Conservation (phyloP, 2,113 vertebrate species). For the Abramis brama region DNA sequence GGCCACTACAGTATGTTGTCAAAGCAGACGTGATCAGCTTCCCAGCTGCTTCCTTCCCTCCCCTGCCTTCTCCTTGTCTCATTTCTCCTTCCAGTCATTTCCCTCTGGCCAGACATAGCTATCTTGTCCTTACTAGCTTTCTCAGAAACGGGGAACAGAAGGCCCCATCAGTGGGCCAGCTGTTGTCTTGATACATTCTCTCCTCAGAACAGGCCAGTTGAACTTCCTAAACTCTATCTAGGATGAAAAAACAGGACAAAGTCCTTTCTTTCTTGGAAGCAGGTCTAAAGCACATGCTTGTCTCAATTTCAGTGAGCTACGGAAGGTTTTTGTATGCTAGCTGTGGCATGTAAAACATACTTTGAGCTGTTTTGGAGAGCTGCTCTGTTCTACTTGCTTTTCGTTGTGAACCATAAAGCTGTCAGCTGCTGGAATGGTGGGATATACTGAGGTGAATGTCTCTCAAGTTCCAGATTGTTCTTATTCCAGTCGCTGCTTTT, state of each 20-base stretch:
- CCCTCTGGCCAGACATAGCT: slow-evolving; percentile 48
- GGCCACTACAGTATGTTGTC: slow-evolving; percentile 19
- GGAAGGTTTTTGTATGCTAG: slow-evolving; percentile 11
- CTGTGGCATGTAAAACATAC: slow-evolving; percentile 21
- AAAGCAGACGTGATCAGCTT: slow-evolving; percentile 31
- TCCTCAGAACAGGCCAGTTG: slow-evolving; percentile 73
- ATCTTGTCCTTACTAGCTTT: slow-evolving; percentile 53
- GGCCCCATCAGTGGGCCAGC: slow-evolving; percentile 74
- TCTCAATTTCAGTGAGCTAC: slow-evolving; percentile 7
- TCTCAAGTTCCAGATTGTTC: slow-evolving; percentile 34
- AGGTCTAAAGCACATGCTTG: slow-evolving; percentile 9
- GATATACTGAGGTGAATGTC: slow-evolving; percentile 35
- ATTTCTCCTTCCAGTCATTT: slow-evolving; percentile 34
- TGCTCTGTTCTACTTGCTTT: slow-evolving; percentile 41
- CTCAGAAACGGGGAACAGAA: slow-evolving; percentile 67
- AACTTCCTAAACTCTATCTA: slow-evolving; percentile 74
- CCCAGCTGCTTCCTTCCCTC: slow-evolving; percentile 31
- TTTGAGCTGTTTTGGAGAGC: slow-evolving; percentile 39
- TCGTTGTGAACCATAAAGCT: slow-evolving; percentile 50
- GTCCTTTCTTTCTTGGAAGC: slow-evolving; percentile 8
- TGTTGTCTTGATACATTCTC: slow-evolving; percentile 67
- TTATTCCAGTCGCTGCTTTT: slow-evolving; percentile 25
- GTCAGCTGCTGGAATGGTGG: slow-evolving; percentile 53
- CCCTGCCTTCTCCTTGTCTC: neutral
- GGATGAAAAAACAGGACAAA: slow-evolving; percentile 64